Conservation (phyloP, 2,888 invertebrate species). For the Blera fallax region DNA sequence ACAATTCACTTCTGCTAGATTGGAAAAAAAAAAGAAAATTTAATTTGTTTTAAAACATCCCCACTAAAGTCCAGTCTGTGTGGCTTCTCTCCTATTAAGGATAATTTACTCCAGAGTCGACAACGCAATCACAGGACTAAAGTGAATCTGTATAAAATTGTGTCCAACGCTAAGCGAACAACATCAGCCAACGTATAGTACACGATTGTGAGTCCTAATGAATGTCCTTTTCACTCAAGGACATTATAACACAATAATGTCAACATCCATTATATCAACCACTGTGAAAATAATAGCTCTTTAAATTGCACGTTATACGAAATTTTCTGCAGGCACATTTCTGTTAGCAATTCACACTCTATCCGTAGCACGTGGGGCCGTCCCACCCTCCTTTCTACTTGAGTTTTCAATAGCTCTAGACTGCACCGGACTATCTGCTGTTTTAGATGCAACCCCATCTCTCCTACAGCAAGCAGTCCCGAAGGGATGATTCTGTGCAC, state of each 20-base stretch:
- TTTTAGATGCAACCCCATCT: conserved; percentile 30
- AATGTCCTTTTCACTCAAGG: conserved; percentile 70
- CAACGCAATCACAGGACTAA: conserved; percentile 12
- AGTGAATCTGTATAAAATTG: conserved; percentile 51
- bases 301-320: conserved; percentile 70
- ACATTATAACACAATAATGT: conserved; percentile 70
- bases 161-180: conserved; percentile 21
- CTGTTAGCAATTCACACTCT: conserved; percentile 62
- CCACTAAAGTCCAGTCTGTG: not conserved
- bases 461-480: not conserved
- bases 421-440: conserved; percentile 46
- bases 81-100: conserved; percentile 5
- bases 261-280: conserved; percentile 71
- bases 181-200: not conserved
- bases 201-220: conserved; percentile 61
- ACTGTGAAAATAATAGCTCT: conserved; percentile 69
- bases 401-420: conserved; percentile 63
- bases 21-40: not conserved
- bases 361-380: not conserved
- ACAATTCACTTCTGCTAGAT: not conserved
- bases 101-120: conserved; percentile 26
- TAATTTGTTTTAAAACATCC: conserved; percentile 10
- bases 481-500: conserved; percentile 20
- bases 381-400: conserved; percentile 1
- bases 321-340: conserved; percentile 67